Conservation (phyloP, 1,140 invertebrate species). For the Penaeus vannamei region DNA sequence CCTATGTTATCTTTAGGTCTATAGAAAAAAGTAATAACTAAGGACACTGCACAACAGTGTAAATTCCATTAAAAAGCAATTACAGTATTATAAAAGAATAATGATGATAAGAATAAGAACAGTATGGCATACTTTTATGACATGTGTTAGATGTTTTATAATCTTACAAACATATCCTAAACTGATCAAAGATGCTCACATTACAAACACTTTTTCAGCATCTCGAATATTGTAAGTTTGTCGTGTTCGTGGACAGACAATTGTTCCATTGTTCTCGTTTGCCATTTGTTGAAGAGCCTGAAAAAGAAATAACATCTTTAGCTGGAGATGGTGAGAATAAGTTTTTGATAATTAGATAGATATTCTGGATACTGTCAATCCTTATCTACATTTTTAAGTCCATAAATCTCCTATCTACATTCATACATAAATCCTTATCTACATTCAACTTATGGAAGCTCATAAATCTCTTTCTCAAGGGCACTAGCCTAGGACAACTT, state of each 20-base stretch:
- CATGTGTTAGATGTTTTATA: too few species aligned
- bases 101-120: too few species aligned
- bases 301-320: background rate
- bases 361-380: background rate
- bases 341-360: background rate
- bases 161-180: too few species aligned
- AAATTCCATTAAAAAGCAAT: too few species aligned
- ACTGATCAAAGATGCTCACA: constrained; percentile 28
- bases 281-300: constrained; percentile 61
- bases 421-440: background rate
- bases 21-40: too few species aligned
- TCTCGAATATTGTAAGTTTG: constrained; percentile 59
- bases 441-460: background rate
- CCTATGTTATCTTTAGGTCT: too few species aligned
- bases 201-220: constrained; percentile 59
- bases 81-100: too few species aligned
- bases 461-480: too few species aligned
- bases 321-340: background rate
- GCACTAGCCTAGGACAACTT: too few species aligned
- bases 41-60: too few species aligned
- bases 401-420: too few species aligned
- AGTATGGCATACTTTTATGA: too few species aligned
- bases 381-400: background rate
- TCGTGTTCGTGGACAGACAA: constrained; percentile 56
- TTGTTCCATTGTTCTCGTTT: constrained; percentile 53